phyloP scores from a whole-genome alignment of 2,113 vertebrate genomes.

The Triplophysa dalaica region DNA sequence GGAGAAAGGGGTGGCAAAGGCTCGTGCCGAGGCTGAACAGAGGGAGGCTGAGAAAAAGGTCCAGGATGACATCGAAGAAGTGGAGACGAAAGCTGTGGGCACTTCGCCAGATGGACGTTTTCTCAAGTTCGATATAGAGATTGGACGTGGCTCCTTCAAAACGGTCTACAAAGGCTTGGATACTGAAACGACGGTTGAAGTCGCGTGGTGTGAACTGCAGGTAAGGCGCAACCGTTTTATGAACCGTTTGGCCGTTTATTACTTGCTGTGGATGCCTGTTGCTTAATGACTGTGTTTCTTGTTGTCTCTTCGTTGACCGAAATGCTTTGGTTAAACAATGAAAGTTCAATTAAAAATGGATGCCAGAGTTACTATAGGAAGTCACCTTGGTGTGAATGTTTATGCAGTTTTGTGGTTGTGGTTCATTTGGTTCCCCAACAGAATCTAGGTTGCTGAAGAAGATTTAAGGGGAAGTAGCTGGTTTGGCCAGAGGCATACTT shows the following conservation, averaged over 20 bases:
- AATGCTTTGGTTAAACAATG: not conserved
- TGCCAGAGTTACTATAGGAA: constrained; percentile 18
- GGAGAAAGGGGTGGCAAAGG: constrained; percentile 68
- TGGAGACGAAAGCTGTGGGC: constrained; percentile 96
- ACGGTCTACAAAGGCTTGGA: constrained; percentile 98
- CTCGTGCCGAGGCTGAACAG: constrained; percentile 72
- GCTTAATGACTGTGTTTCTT: not conserved
- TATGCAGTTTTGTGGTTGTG: constrained; percentile 16
- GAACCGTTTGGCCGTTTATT: not conserved
- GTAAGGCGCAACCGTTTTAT: constrained; percentile 64
- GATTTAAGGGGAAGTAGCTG: not conserved
- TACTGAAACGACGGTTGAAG: constrained; percentile 97
- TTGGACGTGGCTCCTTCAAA: constrained; percentile 96
- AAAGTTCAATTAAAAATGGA: not conserved
- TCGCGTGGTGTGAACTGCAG: constrained; percentile 98
- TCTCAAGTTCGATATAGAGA: constrained; percentile 97
- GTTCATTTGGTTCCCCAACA: constrained; percentile 23
- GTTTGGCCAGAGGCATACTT: not conserved
- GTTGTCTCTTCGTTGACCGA: not conserved
- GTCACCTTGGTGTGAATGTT: constrained; percentile 17
- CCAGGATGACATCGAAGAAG: constrained; percentile 90
- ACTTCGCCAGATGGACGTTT: constrained; percentile 94
- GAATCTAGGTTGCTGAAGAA: constrained; percentile 23
- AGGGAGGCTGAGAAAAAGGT: constrained; percentile 78
- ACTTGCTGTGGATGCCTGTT: not conserved